These are phyloP conservation scores for Dasypogon diadema DNA, from an alignment of 2,888 invertebrate species.

Conservation along the genomic window DNA sequence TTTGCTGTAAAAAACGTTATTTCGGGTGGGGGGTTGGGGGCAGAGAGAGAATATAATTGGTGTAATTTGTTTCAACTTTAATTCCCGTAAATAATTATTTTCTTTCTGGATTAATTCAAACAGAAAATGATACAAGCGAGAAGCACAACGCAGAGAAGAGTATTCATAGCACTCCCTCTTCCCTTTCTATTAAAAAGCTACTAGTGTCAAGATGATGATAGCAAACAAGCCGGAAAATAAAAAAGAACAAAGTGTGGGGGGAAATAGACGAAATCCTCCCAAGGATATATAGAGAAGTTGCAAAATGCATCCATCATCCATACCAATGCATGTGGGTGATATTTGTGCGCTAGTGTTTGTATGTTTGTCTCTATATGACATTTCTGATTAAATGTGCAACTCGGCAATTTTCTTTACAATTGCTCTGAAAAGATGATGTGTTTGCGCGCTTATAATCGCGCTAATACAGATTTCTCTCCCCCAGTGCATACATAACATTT, in stretches of 20 bases:
- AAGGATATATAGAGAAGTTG: constrained; percentile 43
- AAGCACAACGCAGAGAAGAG: constrained; percentile 17
- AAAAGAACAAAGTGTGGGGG: constrained; percentile 35
- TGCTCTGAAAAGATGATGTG: constrained; percentile 48
- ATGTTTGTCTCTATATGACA: constrained; percentile 42
- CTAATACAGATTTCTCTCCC: constrained; percentile 45
- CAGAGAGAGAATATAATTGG: neutral
- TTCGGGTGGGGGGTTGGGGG: too few species aligned
- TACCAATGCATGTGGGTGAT: neutral
- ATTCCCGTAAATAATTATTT: constrained; percentile 32
- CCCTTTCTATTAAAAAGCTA: constrained; percentile 38
- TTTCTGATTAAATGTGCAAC: constrained; percentile 54
- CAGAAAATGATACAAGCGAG: constrained; percentile 42
- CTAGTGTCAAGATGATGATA: constrained; percentile 51
- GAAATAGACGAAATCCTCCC: constrained; percentile 48
- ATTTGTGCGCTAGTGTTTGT: constrained; percentile 19
- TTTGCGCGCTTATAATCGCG: constrained; percentile 49
- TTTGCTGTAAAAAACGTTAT: too few species aligned
- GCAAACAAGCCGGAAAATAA: constrained; percentile 47
- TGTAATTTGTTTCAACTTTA: constrained; percentile 51
- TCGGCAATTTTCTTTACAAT: constrained; percentile 53
- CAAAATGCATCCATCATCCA: constrained; percentile 38
- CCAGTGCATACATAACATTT: constrained; percentile 36
- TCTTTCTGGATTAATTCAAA: constrained; percentile 42
- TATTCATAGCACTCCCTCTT: neutral